These are phyloP conservation scores for Danaus plexippus DNA, from an alignment of 1,140 invertebrate species.

Conservation along the genomic window DNA sequence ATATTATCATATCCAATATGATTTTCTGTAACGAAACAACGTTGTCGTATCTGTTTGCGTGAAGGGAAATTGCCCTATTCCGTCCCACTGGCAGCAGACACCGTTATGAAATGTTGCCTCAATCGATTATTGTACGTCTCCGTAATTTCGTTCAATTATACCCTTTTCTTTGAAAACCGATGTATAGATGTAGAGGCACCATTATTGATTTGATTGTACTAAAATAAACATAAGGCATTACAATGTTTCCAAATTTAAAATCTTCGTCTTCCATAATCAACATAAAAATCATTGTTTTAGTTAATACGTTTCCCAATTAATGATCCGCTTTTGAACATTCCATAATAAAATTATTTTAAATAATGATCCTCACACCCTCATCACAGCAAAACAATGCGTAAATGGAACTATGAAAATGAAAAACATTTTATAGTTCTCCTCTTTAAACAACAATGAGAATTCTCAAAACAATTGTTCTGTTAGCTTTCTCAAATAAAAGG, in stretches of 20 bases:
- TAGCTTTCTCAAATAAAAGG: background rate
- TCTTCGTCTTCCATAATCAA: background rate
- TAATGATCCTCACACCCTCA: slow-evolving; percentile 17
- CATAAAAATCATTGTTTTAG: slow-evolving; percentile 4
- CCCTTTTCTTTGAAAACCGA: no score
- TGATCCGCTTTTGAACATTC: slow-evolving; percentile 2
- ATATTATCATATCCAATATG: no score
- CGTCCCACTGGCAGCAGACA: slow-evolving; percentile 34
- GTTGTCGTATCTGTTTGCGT: slow-evolving; percentile 24
- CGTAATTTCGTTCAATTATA: slow-evolving; percentile 3
- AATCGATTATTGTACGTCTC: slow-evolving; percentile 14
- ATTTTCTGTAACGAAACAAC: background rate
- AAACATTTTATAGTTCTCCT: slow-evolving; percentile 16
- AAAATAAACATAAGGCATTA: slow-evolving; percentile 3
- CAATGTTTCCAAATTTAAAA: background rate
- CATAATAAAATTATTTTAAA: slow-evolving; percentile 1
- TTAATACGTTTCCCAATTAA: slow-evolving; percentile 11
- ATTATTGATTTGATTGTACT: no score
- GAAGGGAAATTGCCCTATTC: slow-evolving; percentile 37
- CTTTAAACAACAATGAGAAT: slow-evolving; percentile 17
- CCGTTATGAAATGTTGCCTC: slow-evolving; percentile 36
- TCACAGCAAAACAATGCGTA: slow-evolving; percentile 19
- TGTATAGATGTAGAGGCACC: no score
- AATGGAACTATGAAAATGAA: slow-evolving; percentile 11
- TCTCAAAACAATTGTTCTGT: slow-evolving; percentile 8